Base-by-base conservation (phyloP, 2,113 vertebrate species). In the Picathartes gymnocephalus region DNA sequence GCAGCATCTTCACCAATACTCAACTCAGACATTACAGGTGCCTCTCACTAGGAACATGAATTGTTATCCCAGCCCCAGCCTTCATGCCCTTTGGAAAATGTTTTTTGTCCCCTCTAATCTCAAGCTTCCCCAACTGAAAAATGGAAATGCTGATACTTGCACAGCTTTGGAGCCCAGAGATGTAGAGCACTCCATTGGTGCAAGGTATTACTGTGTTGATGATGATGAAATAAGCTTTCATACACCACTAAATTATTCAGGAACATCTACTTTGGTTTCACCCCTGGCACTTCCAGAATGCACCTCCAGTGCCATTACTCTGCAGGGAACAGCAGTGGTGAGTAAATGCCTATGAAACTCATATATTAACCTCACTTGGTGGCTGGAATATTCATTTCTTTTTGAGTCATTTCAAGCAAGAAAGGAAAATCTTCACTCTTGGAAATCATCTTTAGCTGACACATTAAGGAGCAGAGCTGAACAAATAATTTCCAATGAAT, bases 151-250 rank as follows among this genome's bases (percentile, higher is more conserved):
- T 68, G 73, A 77, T 33, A 68, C 54, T 88, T 27, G 69, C 31
- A 30, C 31, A 68, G 85, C 93, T 93, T 88, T 86, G 76, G 90
- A 95, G 88, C 73, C 42, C 88, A 62, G 82, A 81, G 77, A 71
- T 28, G 56, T 40, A 93, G 88, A 96, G 79, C 79, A 88, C 60
- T 92, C 64, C 76, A 37, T 68, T 64, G 90, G 90, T 88, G 94
- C 95, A 93, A 96, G 95, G 92, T 93, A 96, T 95, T 94, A 87
- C 79, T 71, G 51, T 73, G 92, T 64, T 96, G 95, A 93, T 96
- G 96, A 90, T 94, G 95, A 96, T 95, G 92, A 94, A 97, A 95
- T 93, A 96, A 95, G 95, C 95, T 96, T 95, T 97, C 92, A 95
- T 71, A 96, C 53, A 65, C 68, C 76, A 40, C 95, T 97, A 96